Evolutionary conservation across 2,888 invertebrate species (phyloP), one percentile per base, ranked within the genome.

Genomic region (Drosophila nr. medialis): DNA sequence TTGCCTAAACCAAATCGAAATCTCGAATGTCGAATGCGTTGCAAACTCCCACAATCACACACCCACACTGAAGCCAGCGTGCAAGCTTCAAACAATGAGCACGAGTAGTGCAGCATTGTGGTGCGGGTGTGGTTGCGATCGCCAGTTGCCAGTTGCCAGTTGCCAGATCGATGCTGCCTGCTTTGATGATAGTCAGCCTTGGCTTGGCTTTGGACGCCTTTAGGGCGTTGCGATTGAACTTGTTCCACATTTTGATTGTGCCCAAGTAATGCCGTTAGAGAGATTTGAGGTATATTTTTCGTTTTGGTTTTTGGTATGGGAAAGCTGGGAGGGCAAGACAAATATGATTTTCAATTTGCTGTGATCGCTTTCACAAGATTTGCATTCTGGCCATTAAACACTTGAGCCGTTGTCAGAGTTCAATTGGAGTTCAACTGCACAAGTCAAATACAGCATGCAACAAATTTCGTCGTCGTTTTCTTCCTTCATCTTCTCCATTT

Each of bases 191-290:
- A 81, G 86, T 73, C 86, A 77, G 78, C 72, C 75, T 78, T 50
- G 64, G 61, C 61, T 72, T 63, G 48, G 58, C 53, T 82, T 61
- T 58, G 66, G 48, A 49, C 55, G 71, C 59, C 76, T 77, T 76
- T 68, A 86, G 88, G 81, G 88, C 75, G 81, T 87, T 81, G 79
- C 76, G 82, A 86, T 91, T 90, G 90, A 91, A 91, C 92, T 91
- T 91, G 91, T 91, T 91, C 83, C 82, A 86, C 91, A 86, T 81
- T 91, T 91, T 90, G 91, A 91, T 91, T 91, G 90, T 56, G 40
- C 21, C 56, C 49, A 49, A 45, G 27, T 88, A 78, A 81, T 83
- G 83, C 86, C 83, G 83, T 73, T 77, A 24, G 32, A 59, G 11
- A n/a, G 29, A 29, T 36, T 11, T 18, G 42, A 18, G 15, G 18